Evolutionary conservation across 1,140 invertebrate species (phyloP).

Genomic region (Diploscapter pachys): DNA sequence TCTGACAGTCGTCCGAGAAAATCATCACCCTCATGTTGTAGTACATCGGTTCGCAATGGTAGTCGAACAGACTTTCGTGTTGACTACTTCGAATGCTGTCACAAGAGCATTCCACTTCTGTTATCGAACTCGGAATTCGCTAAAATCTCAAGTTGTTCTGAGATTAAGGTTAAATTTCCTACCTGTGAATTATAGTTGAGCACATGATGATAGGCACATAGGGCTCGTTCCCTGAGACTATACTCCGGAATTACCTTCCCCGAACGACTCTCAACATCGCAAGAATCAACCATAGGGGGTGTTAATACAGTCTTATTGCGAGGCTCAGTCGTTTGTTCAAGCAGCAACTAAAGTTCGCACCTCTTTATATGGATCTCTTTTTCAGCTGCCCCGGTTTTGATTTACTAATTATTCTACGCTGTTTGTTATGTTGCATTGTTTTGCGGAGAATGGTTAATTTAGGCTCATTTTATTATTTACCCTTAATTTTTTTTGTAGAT

Average conservation of each 20-base stretch:
- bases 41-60: conserved; percentile 18
- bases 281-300: not conserved
- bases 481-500: not conserved
- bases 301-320: conserved; percentile 5
- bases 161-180: not conserved
- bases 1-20: conserved; percentile 9
- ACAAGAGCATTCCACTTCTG: not conserved
- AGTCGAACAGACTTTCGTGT: not conserved
- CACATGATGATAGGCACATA: conserved; percentile 18
- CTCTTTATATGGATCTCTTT: no score
- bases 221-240: not conserved
- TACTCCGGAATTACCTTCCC: conserved; percentile 11
- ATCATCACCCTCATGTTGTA: conserved; percentile 22
- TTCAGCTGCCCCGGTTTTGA: no score
- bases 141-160: not conserved
- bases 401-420: no score
- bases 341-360: no score
- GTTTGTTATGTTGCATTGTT: no score
- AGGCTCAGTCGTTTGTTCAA: no score
- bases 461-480: no score
- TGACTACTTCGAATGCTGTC: not conserved
- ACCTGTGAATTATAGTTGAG: conserved; percentile 17
- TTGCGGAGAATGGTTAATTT: no score
- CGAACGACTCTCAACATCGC: conserved; percentile 7
- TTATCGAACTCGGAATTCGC: not conserved